Conservation (phyloP, 1,140 invertebrate species). For the Arion vulgaris region DNA sequence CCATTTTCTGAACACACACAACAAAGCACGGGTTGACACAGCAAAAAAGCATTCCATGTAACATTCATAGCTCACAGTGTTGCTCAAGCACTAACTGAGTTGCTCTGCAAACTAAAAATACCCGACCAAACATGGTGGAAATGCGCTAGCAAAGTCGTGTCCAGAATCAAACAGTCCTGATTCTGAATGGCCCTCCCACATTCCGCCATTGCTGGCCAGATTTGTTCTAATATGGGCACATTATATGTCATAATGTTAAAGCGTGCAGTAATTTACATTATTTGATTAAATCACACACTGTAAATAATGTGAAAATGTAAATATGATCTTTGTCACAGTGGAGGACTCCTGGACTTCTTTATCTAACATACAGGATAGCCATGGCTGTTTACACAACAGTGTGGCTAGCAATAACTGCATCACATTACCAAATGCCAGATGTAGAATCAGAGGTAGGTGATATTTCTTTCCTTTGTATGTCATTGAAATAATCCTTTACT, state of each 20-base stretch:
- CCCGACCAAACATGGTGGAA: not conserved
- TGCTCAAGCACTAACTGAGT: too few relatives aligned
- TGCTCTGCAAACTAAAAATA: too few relatives aligned
- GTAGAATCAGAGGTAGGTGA: too few relatives aligned
- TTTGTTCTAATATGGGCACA: not conserved
- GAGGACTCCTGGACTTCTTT: slow-evolving; percentile 47
- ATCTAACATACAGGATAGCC: slow-evolving; percentile 46
- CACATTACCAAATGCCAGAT: not conserved
- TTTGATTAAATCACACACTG: not conserved
- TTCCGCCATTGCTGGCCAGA: too few relatives aligned
- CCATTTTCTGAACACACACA: too few relatives aligned
- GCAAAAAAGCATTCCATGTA: too few relatives aligned
- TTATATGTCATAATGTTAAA: not conserved
- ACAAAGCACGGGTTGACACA: too few relatives aligned
- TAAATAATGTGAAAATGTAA: not conserved
- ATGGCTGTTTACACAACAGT: slow-evolving; percentile 49
- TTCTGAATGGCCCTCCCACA: not conserved
- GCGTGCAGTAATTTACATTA: not conserved
- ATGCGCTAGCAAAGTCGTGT: not conserved
- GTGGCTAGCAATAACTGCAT: slow-evolving; percentile 48
- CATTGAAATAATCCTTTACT: too few relatives aligned
- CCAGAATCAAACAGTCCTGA: not conserved
- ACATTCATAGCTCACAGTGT: too few relatives aligned
- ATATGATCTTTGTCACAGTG: slow-evolving; percentile 44
- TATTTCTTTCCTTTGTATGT: too few relatives aligned